phyloP scores from a whole-genome alignment of 1,140 invertebrate species.

The Bilobella aurantiaca region DNA sequence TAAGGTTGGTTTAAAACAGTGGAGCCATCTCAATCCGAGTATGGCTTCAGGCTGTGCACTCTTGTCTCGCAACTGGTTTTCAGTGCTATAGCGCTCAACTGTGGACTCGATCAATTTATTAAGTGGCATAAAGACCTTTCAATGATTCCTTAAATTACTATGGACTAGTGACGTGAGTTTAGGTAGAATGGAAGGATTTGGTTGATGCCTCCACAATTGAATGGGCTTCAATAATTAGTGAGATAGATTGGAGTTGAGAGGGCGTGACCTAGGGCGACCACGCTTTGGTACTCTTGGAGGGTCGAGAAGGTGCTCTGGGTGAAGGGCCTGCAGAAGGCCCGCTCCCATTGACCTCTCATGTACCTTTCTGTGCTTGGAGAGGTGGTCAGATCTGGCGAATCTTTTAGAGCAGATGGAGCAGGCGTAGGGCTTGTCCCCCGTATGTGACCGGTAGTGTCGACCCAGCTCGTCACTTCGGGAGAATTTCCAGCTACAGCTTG shows the following conservation, averaged over 20 bases:
- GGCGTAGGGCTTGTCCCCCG: constrained; percentile 73
- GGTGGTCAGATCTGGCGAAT: constrained; percentile 79
- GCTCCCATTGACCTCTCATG: constrained; percentile 42
- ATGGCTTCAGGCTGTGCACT: too few relatives aligned
- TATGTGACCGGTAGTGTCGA: constrained; percentile 67
- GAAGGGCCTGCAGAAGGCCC: background rate
- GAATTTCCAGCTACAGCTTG: constrained; percentile 85
- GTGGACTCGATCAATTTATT: too few relatives aligned
- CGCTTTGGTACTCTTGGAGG: constrained; percentile 8
- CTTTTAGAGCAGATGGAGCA: constrained; percentile 72
- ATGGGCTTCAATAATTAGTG: too few relatives aligned
- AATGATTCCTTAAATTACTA: too few relatives aligned
- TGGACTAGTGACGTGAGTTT: too few relatives aligned
- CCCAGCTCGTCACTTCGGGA: constrained; percentile 80
- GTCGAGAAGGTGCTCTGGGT: background rate
- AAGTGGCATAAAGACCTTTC: too few relatives aligned
- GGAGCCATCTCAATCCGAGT: too few relatives aligned
- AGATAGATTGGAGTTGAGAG: background rate
- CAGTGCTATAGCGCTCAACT: too few relatives aligned
- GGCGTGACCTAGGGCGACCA: constrained; percentile 9
- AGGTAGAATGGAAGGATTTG: too few relatives aligned
- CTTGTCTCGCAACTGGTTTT: too few relatives aligned
- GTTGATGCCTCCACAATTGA: too few relatives aligned
- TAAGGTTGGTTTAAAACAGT: too few relatives aligned
- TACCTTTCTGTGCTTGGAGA: constrained; percentile 79